Evolutionary conservation across 2,797 vertebrate genomes (phyloP).

Genomic region (Orientallactaga sibirica): DNA sequence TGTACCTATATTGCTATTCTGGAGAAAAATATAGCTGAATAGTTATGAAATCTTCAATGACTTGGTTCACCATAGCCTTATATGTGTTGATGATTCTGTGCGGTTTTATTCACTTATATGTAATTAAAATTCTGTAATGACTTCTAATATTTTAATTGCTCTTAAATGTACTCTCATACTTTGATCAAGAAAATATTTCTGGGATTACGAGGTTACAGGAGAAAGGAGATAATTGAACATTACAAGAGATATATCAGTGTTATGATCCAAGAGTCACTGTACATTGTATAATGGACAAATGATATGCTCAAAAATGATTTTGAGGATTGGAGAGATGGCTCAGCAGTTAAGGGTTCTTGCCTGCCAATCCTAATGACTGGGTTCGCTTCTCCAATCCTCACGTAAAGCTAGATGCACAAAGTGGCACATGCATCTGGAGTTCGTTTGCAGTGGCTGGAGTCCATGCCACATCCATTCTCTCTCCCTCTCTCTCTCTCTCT

Average conservation of each 20-base stretch:
- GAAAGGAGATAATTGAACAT: neutral
- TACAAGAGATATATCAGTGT: constrained; percentile 1
- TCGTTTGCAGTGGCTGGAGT: no score
- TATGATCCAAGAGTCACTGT: neutral
- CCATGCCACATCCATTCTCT: no score
- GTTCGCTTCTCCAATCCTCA: no score
- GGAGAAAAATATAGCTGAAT: neutral
- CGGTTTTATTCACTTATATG: neutral
- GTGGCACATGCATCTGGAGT: no score
- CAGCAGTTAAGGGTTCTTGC: no score
- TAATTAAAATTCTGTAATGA: constrained; percentile 14
- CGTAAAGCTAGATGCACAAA: no score
- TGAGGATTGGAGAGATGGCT: no score
- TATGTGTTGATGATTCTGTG: constrained; percentile 28
- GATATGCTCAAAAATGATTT: neutral
- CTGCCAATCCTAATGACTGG: no score
- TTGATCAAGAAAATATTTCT: constrained; percentile 7
- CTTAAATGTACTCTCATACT: constrained; percentile 2
- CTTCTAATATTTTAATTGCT: constrained; percentile 56
- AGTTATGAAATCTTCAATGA: constrained; percentile 34
- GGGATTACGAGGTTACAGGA: neutral
- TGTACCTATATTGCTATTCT: neutral
- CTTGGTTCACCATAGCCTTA: constrained; percentile 28
- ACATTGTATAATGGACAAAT: constrained; percentile 9
- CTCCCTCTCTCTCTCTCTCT: no score